Conservation (phyloP, 2,888 invertebrate species). For the Norana najaformis region DNA sequence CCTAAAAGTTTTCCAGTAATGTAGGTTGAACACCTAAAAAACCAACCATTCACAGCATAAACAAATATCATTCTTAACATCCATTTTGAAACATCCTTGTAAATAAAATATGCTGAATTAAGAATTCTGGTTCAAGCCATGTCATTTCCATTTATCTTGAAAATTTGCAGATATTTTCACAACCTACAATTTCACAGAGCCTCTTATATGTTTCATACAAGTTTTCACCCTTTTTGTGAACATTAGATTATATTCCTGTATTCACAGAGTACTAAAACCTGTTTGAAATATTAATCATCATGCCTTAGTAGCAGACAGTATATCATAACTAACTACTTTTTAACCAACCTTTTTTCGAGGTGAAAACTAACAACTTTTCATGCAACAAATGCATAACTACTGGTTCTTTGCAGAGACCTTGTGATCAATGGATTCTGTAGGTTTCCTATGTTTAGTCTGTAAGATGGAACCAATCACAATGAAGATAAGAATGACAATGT, state of each 20-base stretch:
- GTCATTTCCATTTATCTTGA: background rate
- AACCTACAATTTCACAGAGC: background rate
- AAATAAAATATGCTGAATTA: background rate
- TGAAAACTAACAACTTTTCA: background rate
- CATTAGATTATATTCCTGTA: no score
- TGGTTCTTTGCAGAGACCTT: background rate
- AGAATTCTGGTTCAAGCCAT: background rate
- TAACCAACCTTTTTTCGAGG: background rate
- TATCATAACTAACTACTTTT: background rate
- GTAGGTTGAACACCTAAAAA: background rate
- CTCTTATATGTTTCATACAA: background rate
- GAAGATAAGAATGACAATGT: constrained; percentile 63
- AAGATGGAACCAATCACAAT: constrained; percentile 48
- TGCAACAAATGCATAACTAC: background rate
- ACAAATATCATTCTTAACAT: constrained; percentile 4
- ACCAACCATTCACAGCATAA: background rate
- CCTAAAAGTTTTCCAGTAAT: background rate
- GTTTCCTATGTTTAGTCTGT: background rate
- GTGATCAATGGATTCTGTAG: background rate
- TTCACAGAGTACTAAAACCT: background rate
- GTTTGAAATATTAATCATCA: background rate
- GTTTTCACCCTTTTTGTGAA: background rate
- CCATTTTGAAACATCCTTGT: background rate
- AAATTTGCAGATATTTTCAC: background rate
- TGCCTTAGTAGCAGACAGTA: background rate